Evolutionary conservation across 2,797 vertebrate species (phyloP).

Genomic region (Enteromius viviparus): DNA sequence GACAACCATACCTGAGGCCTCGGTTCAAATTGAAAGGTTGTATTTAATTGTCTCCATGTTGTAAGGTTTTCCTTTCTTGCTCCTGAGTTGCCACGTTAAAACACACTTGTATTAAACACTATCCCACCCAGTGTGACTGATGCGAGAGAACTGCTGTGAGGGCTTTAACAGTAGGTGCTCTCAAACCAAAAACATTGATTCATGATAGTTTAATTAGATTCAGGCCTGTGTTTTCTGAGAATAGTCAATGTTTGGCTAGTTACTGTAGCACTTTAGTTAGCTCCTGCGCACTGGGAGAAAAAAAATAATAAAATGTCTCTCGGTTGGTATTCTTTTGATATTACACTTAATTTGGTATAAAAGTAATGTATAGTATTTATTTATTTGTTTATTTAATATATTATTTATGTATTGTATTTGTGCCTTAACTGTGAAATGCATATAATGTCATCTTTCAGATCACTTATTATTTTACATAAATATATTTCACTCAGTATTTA

Average conservation of each 20-base stretch:
- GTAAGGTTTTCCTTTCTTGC: constrained; percentile 68
- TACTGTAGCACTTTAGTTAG: not conserved
- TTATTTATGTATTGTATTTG: too few species aligned
- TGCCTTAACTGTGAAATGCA: not conserved
- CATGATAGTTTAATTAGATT: not conserved
- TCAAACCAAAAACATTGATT: constrained; percentile 27
- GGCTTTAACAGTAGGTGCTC: constrained; percentile 3
- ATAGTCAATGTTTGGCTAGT: not conserved
- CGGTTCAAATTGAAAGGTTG: constrained; percentile 66
- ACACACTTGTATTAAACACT: constrained; percentile 41
- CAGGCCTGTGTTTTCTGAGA: not conserved
- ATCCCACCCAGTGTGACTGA: constrained; percentile 42
- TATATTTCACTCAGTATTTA: not conserved
- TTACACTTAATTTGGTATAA: too few species aligned
- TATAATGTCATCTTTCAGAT: not conserved
- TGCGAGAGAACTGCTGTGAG: not conserved
- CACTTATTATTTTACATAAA: not conserved
- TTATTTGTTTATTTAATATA: too few species aligned
- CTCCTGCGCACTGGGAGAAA: not conserved
- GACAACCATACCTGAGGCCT: constrained; percentile 52
- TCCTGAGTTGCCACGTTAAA: constrained; percentile 75
- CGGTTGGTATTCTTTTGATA: not conserved
- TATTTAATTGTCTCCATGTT: constrained; percentile 72
- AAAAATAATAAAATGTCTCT: not conserved
- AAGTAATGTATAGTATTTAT: too few species aligned